Evolutionary conservation across 2,797 vertebrate genomes (phyloP), one percentile per base, ranked within the genome.

Genomic region (Amblyopsis hoosieri): DNA sequence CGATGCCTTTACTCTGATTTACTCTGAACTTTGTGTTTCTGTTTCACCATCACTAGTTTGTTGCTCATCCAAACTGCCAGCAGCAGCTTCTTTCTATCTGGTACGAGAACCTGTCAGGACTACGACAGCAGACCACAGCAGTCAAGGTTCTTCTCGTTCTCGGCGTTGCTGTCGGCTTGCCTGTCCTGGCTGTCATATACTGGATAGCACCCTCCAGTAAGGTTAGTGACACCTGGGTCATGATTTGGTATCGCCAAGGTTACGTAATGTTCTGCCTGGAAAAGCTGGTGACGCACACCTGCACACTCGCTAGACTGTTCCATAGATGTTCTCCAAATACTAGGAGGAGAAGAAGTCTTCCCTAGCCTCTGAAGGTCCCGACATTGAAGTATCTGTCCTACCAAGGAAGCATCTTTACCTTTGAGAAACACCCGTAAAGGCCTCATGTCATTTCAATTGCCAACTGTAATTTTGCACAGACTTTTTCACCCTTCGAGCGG

Each of bases 11-110:
- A 4, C 54, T 45, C 37, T 63, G 3, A 42, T 13, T 1, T 14
- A 58, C 1, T 48, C 7, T 33, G 13, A 37, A 56, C 4, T 11
- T 49, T 53, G 4, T 55, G 9, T 56, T 66, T 60, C 0, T 48
- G 29, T 23, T 61, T 4, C 19, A 4, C 31, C 0, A 8, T 29
- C 10, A 54, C 14, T 72, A 99, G 97, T 99, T 99, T 81, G 96
- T 99, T 69, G 97, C 97, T 54, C 97, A 99, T 85, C 97, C 97
- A 23, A 98, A 98, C 88, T 99, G 97, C 83, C 97, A 99, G 50
- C 97, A 99, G 71, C 96, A 97, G 12, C 96, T 99, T 50, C 94
- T 97, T 4, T 97, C 96, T 46, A 98, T 98, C 75, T 99, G 97
- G 97, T 99, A 99, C 0, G 96, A 98, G 89, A 98, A 98, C 71